A percentile compares a stretch with the other conserved stretches of the same genome.
phyloP scores from a whole-genome alignment of 2,797 vertebrate genomes.

The Siniperca scherzeri region DNA sequence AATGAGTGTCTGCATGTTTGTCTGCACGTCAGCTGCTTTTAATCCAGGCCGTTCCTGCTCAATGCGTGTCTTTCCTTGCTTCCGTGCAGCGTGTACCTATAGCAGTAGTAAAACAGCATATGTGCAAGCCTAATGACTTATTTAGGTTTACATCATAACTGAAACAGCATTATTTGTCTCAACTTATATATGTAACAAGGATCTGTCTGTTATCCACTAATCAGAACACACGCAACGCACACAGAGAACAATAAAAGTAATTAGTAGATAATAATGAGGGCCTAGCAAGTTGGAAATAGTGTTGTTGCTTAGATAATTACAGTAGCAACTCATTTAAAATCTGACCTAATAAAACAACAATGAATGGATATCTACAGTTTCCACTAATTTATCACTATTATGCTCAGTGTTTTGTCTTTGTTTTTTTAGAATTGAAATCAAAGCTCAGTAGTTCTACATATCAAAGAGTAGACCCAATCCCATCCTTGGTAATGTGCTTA shows the following conservation, averaged over 20 bases:
- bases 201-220: conserved; percentile 61
- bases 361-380: conserved; percentile 62
- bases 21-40: conserved; percentile 1
- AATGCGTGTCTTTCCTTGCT: background rate
- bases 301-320: conserved; percentile 74
- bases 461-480: conserved; percentile 72
- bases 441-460: conserved; percentile 67
- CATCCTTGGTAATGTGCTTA: conserved; percentile 79
- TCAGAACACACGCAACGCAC: conserved; percentile 56
- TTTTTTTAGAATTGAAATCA: conserved; percentile 61
- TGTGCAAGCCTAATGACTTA: conserved; percentile 34
- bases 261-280: conserved; percentile 77
- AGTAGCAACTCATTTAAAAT: conserved; percentile 72
- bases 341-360: conserved; percentile 75
- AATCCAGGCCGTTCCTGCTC: background rate
- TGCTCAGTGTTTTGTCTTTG: conserved; percentile 51
- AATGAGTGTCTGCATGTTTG: conserved; percentile 4
- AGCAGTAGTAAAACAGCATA: conserved; percentile 12
- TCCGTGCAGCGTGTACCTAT: background rate
- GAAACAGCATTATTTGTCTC: conserved; percentile 36
- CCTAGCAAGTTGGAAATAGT: conserved; percentile 60
- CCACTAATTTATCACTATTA: conserved; percentile 61
- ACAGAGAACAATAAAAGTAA: conserved; percentile 73
- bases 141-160: conserved; percentile 43
- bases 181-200: conserved; percentile 45